Evolutionary conservation across 2,888 invertebrate species (phyloP).

Genomic region (Erpobdella octoculata): DNA sequence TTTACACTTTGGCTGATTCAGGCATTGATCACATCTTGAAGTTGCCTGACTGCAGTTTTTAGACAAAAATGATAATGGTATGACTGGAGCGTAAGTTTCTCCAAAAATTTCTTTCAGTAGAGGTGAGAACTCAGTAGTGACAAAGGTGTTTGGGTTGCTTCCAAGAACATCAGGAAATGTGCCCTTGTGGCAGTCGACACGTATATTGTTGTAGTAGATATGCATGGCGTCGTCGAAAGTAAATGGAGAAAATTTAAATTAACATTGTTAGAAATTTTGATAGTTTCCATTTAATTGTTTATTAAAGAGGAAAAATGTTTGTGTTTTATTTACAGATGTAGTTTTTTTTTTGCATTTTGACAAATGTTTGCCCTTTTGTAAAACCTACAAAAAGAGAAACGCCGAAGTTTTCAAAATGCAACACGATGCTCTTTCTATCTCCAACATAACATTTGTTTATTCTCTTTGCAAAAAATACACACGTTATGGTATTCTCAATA

Average conservation of each 20-base stretch:
- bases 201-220: background rate
- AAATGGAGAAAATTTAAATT: background rate
- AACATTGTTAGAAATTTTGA: too few species aligned
- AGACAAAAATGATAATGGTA: constrained; percentile 42
- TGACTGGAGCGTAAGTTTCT: constrained; percentile 39
- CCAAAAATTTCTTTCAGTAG: constrained; percentile 45
- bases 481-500: too few species aligned
- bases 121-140: constrained; percentile 43
- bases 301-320: too few species aligned
- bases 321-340: background rate
- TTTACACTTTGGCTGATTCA: constrained; percentile 32
- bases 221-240: background rate
- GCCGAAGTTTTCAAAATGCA: background rate
- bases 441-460: too few species aligned
- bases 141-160: constrained; percentile 42
- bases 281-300: too few species aligned
- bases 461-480: too few species aligned
- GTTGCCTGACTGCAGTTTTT: constrained; percentile 40
- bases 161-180: constrained; percentile 38
- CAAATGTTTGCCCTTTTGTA: constrained; percentile 1
- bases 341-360: background rate
- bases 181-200: constrained; percentile 30
- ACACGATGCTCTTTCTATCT: constrained; percentile 4
- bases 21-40: constrained; percentile 37
- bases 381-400: background rate